Base-by-base conservation (phyloP, 2,113 vertebrate genomes). In the Dromas ardeola region DNA sequence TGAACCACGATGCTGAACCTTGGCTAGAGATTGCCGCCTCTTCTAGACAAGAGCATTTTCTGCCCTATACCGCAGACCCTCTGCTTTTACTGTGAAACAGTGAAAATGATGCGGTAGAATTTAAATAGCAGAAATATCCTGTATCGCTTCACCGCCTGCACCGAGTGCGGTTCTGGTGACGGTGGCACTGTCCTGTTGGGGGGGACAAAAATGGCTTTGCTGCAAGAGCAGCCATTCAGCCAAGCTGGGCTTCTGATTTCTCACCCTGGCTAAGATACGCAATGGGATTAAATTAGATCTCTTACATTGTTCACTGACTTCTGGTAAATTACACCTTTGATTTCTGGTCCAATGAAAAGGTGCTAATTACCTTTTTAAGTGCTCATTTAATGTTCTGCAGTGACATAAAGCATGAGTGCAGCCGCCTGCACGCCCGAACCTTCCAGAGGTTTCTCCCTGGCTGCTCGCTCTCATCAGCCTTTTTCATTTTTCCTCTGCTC, bases 251-350 rank as follows among this genome's bases (percentile, higher is more conserved):
- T 90, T 69, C 93, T 72, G 87, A 89, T 96, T 96, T 93, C 94
- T 96, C 91, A 94, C 79, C 87, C 86, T 36, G 36, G n/a, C 81
- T 93, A 79, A 76, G 50, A 86, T 81, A 69, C 0, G 6, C 86
- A 56, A 38, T 25, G 53, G 49, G 93, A 96, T 95, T 98, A 93
- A 96, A 96, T 97, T 95, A 97, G 95, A 93, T 95, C 92, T 80
- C 82, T 95, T 96, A 96, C 93, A 96, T 97, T 97, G 95, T 97
- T 98, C 96, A 55, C 92, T 92, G 94, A 86, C 97, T 97, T 96
- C 97, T 96, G 93, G 92, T 97, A 96, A 98, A 98, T 97, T 97
- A 95, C 93, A 98, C 94, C 96, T 98, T 96, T 98, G 97, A 97
- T 97, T 98, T 97, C 97, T 97, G 84, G 93, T 94, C 96, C 94